These are phyloP conservation scores for Drosophila barbarae DNA, from an alignment of 2,888 invertebrate genomes.

Conservation along the genomic window DNA sequence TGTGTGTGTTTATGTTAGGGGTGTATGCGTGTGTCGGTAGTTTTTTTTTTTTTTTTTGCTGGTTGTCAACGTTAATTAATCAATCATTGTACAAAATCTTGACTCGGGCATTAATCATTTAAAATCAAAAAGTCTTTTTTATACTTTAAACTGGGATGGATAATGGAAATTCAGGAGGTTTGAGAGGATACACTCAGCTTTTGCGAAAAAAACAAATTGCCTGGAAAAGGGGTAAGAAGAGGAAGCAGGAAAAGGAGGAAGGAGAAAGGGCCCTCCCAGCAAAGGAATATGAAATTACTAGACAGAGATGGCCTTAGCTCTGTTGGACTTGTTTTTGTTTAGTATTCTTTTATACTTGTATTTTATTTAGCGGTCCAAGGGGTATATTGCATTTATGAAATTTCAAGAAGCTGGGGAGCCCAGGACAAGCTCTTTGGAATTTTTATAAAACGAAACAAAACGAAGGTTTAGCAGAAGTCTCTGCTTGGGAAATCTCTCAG, in stretches of 20 bases:
- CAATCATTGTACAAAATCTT: constrained; percentile 67
- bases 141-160: constrained; percentile 22
- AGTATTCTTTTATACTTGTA: constrained; percentile 21
- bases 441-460: too few species aligned
- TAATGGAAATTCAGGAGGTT: constrained; percentile 11
- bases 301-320: constrained; percentile 18
- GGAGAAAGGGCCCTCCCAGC: constrained; percentile 7
- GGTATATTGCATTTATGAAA: constrained; percentile 4
- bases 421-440: not conserved
- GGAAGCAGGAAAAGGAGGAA: not conserved
- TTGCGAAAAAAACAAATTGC: constrained; percentile 53
- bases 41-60: constrained; percentile 34
- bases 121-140: constrained; percentile 29
- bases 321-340: constrained; percentile 46
- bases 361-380: constrained; percentile 3
- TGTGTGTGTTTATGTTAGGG: constrained; percentile 28
- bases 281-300: constrained; percentile 42
- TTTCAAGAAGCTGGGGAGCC: too few species aligned
- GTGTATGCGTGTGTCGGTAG: constrained; percentile 37
- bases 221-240: constrained; percentile 53
- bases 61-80: constrained; percentile 73
- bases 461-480: too few species aligned
- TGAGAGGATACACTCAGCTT: constrained; percentile 13
- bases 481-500: too few species aligned
- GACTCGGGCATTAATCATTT: constrained; percentile 65